Base-by-base conservation (phyloP, 2,113 vertebrate species). In the Lepus americanus region DNA sequence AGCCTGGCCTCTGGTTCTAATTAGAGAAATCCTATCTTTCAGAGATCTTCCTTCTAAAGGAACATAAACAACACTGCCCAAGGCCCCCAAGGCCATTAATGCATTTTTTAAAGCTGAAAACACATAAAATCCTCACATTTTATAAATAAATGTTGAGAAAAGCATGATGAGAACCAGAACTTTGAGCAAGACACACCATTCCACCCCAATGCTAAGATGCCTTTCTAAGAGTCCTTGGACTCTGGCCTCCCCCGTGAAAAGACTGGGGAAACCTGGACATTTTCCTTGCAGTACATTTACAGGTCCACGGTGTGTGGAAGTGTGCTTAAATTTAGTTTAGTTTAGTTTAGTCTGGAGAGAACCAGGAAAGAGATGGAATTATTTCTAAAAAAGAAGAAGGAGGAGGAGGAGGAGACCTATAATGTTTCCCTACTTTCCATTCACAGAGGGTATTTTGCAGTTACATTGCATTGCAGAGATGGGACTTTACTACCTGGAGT, bases 111-210 rank as follows among this genome's bases (percentile, higher is more conserved):
- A 94, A 91, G 29, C 59, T 95, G 29, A 84, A 95, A 87, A 89
- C 63, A 88, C 86, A 86, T 59, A 95, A 87, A 83, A 64, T 89
- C 25, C 19, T 83, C 39, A 69, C 63, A 90, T 88, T 92, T 92
- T 87, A 69, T 80, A 92, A 90, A 89, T 78, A 77, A 92, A 93
- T 44, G 51, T 16, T 72, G 79, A 94, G 53, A 87, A 87, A 95
- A 92, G 59, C 55, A 76, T 83, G 85, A 93, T 55, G 90, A 92
- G 80, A 77, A 83, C 67, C 74, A 94, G 59, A 91, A 89, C 19
- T 87, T 87, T 77, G 67, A 89, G 29, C 69, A 88, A 94, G 61
- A 85, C 70, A 63, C 9, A 72, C 36, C 16, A 27, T 16, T 76
- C 39, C 70, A 82, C 67, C 36, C 55, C 16, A 63, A 19, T 51